A percentile compares a stretch with the other conserved stretches of the same genome.
Evolutionary conservation across 2,113 vertebrate species (phyloP).

Genomic region (Eptesicus fuscus): DNA sequence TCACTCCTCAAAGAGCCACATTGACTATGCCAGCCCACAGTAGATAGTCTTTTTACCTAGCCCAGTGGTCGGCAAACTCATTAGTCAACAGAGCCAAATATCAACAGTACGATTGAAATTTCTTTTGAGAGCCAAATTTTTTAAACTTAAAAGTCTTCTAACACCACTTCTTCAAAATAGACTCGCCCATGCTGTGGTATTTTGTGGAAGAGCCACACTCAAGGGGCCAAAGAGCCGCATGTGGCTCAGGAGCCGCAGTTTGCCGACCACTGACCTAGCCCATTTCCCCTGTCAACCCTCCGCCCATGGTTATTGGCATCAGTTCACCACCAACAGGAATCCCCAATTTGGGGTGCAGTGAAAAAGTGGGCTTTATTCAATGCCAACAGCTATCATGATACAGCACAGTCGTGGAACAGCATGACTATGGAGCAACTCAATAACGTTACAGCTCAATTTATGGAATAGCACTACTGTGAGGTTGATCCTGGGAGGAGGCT

Average conservation of each 20-base stretch:
- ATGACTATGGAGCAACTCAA: background rate
- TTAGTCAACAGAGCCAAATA: no score
- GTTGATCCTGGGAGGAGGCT: background rate
- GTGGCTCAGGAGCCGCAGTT: no score
- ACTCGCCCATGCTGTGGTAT: no score
- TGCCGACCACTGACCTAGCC: background rate
- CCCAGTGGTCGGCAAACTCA: no score
- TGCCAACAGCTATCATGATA: background rate
- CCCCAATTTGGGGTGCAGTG: background rate
- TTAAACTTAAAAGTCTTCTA: no score
- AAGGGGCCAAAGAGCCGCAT: no score
- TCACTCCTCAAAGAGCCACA: rapidly evolving
- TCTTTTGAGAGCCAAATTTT: no score
- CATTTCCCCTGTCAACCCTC: background rate
- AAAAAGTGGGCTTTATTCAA: background rate
- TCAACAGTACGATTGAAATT: no score
- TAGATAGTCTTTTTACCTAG: background rate
- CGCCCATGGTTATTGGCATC: background rate
- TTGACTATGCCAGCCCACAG: background rate
- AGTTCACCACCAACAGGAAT: background rate
- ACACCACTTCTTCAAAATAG: no score
- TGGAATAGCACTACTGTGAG: background rate
- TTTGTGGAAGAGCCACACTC: no score
- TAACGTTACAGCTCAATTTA: background rate
- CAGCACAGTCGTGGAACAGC: background rate